Evolutionary conservation across 2,888 invertebrate genomes (phyloP).

Genomic region (Alitta virens): DNA sequence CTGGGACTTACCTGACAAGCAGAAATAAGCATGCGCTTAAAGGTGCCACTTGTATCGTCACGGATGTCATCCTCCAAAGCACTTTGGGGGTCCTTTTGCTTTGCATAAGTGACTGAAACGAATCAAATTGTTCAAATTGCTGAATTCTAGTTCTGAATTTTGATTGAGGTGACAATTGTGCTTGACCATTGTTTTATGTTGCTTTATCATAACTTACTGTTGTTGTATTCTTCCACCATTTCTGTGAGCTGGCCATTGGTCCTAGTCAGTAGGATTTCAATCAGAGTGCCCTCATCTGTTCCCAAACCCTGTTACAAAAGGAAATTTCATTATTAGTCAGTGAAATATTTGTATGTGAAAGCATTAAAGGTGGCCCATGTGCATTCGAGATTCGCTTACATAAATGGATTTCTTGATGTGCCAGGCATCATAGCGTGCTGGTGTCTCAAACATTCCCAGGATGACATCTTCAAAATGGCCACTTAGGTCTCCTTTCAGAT

Average conservation of each 20-base stretch:
- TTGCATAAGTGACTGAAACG: constrained; percentile 23
- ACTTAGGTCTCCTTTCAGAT: constrained; percentile 45
- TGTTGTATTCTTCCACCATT: constrained; percentile 34
- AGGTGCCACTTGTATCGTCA: constrained; percentile 87
- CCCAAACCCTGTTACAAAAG: constrained; percentile 51
- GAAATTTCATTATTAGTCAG: no score
- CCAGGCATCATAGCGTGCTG: constrained; percentile 55
- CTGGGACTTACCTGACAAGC: constrained; percentile 33
- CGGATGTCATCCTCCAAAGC: constrained; percentile 75
- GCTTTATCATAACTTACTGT: no score
- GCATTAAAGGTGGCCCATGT: no score
- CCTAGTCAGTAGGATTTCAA: constrained; percentile 54
- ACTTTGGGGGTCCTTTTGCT: constrained; percentile 9
- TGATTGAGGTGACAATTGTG: no score
- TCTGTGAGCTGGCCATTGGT: constrained; percentile 50
- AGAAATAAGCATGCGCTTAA: constrained; percentile 86
- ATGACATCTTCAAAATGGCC: constrained; percentile 46
- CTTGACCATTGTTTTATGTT: no score
- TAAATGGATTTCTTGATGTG: constrained; percentile 50
- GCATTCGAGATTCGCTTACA: constrained; percentile 32
- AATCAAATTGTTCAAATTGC: not conserved
- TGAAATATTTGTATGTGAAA: no score
- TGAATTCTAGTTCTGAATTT: no score
- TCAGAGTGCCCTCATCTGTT: constrained; percentile 51
- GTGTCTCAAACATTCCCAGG: constrained; percentile 49